These are phyloP conservation scores for Guaruba guarouba DNA, from an alignment of 2,113 vertebrate genomes.

Conservation along the genomic window DNA sequence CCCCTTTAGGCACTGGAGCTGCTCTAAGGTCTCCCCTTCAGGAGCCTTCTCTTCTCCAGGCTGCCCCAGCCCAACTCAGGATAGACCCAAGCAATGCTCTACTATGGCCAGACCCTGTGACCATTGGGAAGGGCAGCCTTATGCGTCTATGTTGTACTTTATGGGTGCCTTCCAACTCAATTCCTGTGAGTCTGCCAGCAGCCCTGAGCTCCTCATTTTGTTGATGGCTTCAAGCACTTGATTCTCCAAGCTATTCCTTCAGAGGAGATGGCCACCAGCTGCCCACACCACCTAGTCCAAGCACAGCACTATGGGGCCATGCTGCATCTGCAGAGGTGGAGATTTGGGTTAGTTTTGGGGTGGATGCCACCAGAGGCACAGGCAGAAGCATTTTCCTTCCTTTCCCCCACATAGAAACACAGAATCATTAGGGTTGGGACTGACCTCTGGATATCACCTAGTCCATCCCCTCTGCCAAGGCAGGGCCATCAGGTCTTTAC, in stretches of 20 bases:
- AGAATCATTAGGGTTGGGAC: neutral
- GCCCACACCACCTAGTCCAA: neutral
- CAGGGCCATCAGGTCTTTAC: neutral
- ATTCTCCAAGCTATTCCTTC: neutral
- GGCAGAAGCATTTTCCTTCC: neutral
- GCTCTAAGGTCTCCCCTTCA: neutral
- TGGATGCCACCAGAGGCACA: neutral
- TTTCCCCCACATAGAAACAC: neutral
- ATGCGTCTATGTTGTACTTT: accelerated
- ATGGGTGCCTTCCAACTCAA: neutral
- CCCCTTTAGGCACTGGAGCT: neutral
- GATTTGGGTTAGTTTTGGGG: neutral
- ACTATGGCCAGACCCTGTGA: accelerated
- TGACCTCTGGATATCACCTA: neutral
- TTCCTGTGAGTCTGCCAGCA: neutral
- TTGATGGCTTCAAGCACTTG: neutral
- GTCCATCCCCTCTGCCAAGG: neutral
- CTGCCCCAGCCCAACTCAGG: neutral
- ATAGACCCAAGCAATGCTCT: neutral
- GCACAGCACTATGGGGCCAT: accelerated
- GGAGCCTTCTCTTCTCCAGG: neutral
- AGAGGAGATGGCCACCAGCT: neutral
- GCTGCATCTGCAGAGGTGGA: neutral
- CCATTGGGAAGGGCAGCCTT: neutral
- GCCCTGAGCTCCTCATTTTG: neutral